A percentile compares a stretch with the other conserved stretches of the same genome.
phyloP scores from a whole-genome alignment of 2,797 vertebrate genomes.

The Epinephelus malabaricus region DNA sequence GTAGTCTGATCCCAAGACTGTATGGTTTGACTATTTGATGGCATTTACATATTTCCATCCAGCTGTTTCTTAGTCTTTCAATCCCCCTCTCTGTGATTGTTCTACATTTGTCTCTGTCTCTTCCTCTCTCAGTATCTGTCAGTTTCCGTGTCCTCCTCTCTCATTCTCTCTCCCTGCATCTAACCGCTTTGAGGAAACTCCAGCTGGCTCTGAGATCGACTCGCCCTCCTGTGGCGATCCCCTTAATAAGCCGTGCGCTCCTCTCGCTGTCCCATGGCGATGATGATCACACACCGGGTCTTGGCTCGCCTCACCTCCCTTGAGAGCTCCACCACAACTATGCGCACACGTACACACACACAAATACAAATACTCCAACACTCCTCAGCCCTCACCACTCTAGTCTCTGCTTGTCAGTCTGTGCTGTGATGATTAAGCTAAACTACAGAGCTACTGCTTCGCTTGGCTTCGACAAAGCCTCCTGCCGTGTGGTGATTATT shows the following conservation, averaged over 20 bases:
- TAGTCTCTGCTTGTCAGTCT: slow-evolving; percentile 4
- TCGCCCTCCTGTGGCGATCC: slow-evolving; percentile 47
- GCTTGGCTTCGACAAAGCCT: slow-evolving; percentile 5
- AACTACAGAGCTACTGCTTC: slow-evolving; percentile 13
- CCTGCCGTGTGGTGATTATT: slow-evolving; percentile 30
- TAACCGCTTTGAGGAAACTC: slow-evolving; percentile 55
- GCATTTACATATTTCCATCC: background rate
- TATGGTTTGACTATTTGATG: background rate
- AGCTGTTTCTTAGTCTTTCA: background rate
- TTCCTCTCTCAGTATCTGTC: background rate
- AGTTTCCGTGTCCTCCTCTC: background rate
- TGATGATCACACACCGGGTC: slow-evolving; percentile 62
- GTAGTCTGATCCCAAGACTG: no score
- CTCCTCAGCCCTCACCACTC: background rate
- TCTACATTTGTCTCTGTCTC: background rate
- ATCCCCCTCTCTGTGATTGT: background rate
- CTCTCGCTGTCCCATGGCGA: slow-evolving; percentile 45
- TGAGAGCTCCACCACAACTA: slow-evolving; percentile 6
- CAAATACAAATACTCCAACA: background rate
- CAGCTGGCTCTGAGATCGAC: slow-evolving; percentile 63
- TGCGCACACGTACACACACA: background rate
- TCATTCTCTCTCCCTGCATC: background rate
- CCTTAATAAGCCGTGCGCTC: slow-evolving; percentile 54
- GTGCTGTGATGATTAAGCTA: slow-evolving; percentile 27
- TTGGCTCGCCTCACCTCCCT: slow-evolving; percentile 41